Conservation (phyloP, 1,140 invertebrate genomes). For the Pogonus chalceus region DNA sequence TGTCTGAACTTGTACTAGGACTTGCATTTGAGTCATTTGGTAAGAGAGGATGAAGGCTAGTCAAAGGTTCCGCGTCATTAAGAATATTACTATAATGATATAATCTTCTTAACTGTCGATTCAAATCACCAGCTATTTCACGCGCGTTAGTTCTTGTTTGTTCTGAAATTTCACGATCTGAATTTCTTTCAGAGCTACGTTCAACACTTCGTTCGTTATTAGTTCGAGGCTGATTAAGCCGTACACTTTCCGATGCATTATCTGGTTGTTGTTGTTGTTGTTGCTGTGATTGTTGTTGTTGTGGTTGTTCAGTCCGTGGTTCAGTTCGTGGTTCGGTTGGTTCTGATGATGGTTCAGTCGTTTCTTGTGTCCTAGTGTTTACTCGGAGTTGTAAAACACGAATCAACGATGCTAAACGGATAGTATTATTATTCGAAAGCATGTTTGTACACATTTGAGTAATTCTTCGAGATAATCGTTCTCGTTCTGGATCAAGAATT, state of each 20-base stretch:
- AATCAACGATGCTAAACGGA: background rate
- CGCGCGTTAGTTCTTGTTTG: background rate
- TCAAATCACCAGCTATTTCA: background rate
- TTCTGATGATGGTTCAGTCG: background rate
- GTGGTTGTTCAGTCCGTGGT: background rate
- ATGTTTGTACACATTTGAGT: constrained; percentile 27
- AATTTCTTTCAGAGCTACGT: background rate
- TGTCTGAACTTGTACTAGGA: background rate
- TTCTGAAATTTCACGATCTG: background rate
- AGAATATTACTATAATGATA: background rate
- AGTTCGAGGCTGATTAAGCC: too few relatives aligned
- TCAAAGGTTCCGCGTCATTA: background rate
- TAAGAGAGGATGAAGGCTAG: background rate
- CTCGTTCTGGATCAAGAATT: constrained; percentile 26
- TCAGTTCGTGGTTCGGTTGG: background rate
- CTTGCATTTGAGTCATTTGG: background rate
- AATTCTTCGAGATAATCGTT: constrained; percentile 24
- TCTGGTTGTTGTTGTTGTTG: background rate
- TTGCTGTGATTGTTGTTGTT: background rate
- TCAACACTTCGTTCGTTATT: too few relatives aligned
- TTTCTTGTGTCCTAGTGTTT: background rate
- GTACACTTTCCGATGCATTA: background rate
- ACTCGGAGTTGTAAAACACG: background rate
- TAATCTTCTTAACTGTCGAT: background rate
- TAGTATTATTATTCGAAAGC: constrained; percentile 20